Evolutionary conservation across 2,797 vertebrate species (phyloP).

Genomic region (Cheirogaleus major): DNA sequence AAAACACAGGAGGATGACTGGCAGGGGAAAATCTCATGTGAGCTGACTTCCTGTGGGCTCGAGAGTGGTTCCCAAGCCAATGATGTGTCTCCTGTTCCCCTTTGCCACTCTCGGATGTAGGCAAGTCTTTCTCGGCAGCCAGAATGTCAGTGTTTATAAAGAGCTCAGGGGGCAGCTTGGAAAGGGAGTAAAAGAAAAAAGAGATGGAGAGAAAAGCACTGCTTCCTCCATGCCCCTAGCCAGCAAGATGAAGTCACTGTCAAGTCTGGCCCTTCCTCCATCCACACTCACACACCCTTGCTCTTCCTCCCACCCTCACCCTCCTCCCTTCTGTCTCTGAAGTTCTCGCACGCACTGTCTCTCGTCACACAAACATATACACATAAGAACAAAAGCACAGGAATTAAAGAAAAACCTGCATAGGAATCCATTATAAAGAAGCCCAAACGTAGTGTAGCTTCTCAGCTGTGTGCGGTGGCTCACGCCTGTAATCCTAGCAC

Average conservation of each 20-base stretch:
- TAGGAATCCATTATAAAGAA: not conserved
- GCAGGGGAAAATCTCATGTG: not conserved
- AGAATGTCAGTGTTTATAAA: not conserved
- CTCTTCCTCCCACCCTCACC: not conserved
- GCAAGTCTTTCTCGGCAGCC: not conserved
- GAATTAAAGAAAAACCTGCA: not conserved
- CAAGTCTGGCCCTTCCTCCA: not conserved
- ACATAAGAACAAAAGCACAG: not conserved
- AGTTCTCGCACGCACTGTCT: not conserved
- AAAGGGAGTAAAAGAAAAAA: not conserved
- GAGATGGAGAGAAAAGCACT: not conserved
- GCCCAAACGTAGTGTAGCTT: no score
- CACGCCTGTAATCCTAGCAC: no score
- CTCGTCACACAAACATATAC: not conserved
- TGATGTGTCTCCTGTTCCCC: not conserved
- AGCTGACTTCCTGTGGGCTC: conserved; percentile 35
- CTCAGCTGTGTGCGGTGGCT: no score
- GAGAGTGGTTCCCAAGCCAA: conserved; percentile 5
- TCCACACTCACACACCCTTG: rapidly evolving
- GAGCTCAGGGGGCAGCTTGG: not conserved
- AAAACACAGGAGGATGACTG: not conserved
- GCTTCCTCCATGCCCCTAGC: not conserved
- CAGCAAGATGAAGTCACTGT: not conserved
- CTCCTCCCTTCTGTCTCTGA: not conserved
- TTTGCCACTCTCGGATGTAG: not conserved